A percentile compares a stretch with the other conserved stretches of the same genome.
These are phyloP conservation scores for Pimpla rufipes DNA, from an alignment of 2,888 invertebrate genomes.

Conservation along the genomic window DNA sequence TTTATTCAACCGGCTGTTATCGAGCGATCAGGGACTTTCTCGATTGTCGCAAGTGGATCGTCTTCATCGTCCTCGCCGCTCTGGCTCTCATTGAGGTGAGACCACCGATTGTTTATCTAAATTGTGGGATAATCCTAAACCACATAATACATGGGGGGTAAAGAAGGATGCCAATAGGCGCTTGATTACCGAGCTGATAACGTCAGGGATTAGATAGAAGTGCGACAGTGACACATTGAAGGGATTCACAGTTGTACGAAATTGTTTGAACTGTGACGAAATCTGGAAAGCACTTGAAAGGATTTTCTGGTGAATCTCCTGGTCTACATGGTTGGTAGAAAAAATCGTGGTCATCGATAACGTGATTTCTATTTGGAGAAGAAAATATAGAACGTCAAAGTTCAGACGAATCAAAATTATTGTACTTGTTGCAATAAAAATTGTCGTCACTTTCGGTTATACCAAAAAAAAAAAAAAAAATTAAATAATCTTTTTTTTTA, in stretches of 20 bases:
- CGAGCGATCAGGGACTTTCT: constrained; percentile 43
- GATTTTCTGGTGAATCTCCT: too few relatives aligned
- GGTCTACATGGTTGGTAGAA: too few relatives aligned
- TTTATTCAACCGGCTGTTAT: constrained; percentile 52
- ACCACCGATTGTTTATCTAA: neutral
- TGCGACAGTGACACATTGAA: neutral
- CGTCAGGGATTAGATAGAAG: neutral
- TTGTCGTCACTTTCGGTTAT: too few relatives aligned
- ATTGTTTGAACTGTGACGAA: neutral
- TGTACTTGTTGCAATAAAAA: too few relatives aligned
- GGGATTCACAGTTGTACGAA: neutral
- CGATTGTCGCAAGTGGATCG: constrained; percentile 32
- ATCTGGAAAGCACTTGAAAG: neutral
- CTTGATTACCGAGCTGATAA: constrained; percentile 12
- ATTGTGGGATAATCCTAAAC: neutral
- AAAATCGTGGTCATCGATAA: too few relatives aligned
- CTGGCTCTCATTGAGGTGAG: constrained; percentile 58
- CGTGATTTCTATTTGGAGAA: too few relatives aligned
- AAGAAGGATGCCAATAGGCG: neutral
- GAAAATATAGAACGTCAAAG: too few relatives aligned
- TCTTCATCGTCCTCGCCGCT: constrained; percentile 41
- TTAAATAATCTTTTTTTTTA: too few relatives aligned
- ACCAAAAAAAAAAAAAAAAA: too few relatives aligned
- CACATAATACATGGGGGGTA: neutral
- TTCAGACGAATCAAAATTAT: too few relatives aligned